Base-by-base conservation (phyloP, 2,113 vertebrate genomes). In the Sinocyclocheilus anophthalmus region DNA sequence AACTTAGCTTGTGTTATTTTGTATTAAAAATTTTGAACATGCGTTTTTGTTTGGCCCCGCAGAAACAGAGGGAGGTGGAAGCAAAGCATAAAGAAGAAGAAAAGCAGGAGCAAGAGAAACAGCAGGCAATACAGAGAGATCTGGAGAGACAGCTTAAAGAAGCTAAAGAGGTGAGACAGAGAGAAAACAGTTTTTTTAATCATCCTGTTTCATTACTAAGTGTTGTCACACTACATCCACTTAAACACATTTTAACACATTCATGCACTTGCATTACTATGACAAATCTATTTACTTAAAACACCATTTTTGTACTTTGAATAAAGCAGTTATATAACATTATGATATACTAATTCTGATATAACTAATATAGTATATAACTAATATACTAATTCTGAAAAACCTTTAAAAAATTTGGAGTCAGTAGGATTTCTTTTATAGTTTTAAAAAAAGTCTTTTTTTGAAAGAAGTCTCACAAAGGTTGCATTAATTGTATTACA, bases 131-230 rank as follows among this genome's bases (percentile, higher is more conserved):
- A 84, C 94, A 95, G 88, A 92, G 89, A 89, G 93, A 94, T 73
- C 84, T 96, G 89, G 93, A 94, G 92, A 93, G 90, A 80, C 93
- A 95, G 87, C 87, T 96, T 65, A 89, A 92, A 67, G 94, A 96
- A 83, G 94, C 93, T 0, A 93, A 95, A 75, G 91, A 88, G 91
- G 95, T 96, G 76, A 89, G 88, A 85, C 3, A 4, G 1, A 37
- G 3, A 65, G 13, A 1, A 48, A 63, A 24, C 9, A 4, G 1
- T 1, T 24, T 24, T 63, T 24, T 45, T 45, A 2, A 7, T 7
- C 42, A 50, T 42, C 84, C 13, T 75, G 22, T 81, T 26, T 53
- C 6, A 24, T 70, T 81, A 70, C 45, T 42, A 20, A 55, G 39
- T 63, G 70, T n/a, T 45, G 10, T 42, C 67, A 37, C 30, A 70